Percentiles rank a stretch among this genome's conserved stretches.
These are phyloP conservation scores for Ispidina lecontei DNA, from an alignment of 2,797 vertebrate species.

Conservation along the genomic window DNA sequence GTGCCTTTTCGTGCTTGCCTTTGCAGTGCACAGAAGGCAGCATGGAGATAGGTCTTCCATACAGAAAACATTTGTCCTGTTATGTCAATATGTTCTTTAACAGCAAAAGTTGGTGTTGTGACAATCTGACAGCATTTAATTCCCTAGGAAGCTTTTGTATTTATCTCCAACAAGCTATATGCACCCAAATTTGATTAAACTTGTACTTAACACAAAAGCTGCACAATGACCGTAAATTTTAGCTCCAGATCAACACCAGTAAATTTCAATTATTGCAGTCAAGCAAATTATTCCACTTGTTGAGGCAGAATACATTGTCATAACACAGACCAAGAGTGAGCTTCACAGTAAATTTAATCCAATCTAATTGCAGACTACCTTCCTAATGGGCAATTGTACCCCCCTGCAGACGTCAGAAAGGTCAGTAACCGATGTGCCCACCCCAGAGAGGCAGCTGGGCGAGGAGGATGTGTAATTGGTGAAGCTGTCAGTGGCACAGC, in stretches of 20 bases:
- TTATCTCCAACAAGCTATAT: background rate
- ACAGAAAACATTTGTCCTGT: background rate
- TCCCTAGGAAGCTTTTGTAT: background rate
- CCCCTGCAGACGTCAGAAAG: background rate
- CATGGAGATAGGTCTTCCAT: background rate
- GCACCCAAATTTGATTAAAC: background rate
- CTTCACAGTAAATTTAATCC: background rate
- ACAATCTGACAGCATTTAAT: background rate
- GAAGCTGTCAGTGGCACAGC: background rate
- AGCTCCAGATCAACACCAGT: background rate
- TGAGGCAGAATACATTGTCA: background rate
- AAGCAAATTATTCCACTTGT: background rate
- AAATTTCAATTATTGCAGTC: background rate
- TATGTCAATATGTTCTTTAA: background rate
- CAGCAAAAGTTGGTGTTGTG: background rate
- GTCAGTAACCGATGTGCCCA: background rate
- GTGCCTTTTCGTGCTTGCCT: background rate
- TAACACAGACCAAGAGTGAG: background rate
- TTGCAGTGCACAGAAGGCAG: background rate
- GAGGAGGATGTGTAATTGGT: accelerated
- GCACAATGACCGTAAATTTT: background rate
- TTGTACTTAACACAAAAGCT: background rate
- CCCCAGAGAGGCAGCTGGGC: background rate
- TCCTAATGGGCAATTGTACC: background rate
- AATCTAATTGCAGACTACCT: background rate